phyloP scores from a whole-genome alignment of 2,797 vertebrate species.

The Smutsia gigantea region DNA sequence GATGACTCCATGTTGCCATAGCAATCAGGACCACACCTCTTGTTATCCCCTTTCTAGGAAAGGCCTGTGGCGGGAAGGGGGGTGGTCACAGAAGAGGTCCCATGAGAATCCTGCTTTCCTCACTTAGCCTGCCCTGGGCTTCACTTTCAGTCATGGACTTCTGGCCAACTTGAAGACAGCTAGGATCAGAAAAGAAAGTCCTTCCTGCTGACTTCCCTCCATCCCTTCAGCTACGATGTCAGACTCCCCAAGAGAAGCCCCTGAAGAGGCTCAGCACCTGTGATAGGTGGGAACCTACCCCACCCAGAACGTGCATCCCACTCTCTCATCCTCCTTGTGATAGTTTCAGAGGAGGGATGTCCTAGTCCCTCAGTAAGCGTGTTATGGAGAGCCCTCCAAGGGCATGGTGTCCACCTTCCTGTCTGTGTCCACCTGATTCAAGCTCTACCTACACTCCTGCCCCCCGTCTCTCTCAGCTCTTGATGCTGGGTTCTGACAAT shows the following conservation, averaged over 20 bases:
- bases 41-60: background rate
- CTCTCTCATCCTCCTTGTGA: too few relatives aligned
- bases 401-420: background rate
- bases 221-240: background rate
- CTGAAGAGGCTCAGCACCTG: background rate
- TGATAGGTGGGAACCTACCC: background rate
- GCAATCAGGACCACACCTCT: conserved; percentile 74
- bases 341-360: too few relatives aligned
- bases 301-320: background rate
- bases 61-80: background rate
- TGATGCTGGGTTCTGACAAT: background rate
- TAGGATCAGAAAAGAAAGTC: background rate
- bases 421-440: background rate
- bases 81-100: background rate
- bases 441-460: background rate
- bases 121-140: background rate
- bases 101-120: background rate
- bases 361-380: too few relatives aligned
- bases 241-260: background rate
- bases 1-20: conserved; percentile 75
- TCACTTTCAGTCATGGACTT: background rate
- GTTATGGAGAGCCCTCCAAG: background rate
- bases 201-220: background rate
- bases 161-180: background rate
- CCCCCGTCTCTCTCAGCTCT: background rate